Conservation (phyloP, 2,113 vertebrate species). For the Petroica traversi region DNA sequence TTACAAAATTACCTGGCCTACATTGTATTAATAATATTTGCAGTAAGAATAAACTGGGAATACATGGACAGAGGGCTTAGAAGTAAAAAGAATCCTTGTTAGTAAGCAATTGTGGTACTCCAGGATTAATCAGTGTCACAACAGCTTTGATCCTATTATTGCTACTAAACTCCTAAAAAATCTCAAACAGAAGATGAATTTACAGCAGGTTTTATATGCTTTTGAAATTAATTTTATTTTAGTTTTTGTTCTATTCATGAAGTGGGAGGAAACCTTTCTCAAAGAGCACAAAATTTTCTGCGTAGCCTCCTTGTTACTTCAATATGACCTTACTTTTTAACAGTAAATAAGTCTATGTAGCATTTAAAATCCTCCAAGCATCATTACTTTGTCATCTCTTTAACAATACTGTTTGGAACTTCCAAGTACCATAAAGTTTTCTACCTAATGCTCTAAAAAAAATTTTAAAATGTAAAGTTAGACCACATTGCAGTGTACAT, state of each 20-base stretch:
- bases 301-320: not conserved
- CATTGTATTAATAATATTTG: not conserved
- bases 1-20: not conserved
- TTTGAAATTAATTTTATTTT: not conserved
- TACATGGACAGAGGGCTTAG: not conserved
- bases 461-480: not conserved
- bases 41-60: not conserved
- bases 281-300: not conserved
- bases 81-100: not conserved
- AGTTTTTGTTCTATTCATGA: not conserved
- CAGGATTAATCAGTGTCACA: not conserved
- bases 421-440: not conserved
- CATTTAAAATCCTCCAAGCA: not conserved
- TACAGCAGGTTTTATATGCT: not conserved
- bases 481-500: not conserved
- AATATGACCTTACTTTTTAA: not conserved
- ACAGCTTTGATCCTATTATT: not conserved
- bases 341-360: not conserved
- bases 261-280: not conserved
- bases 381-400: slow-evolving; percentile 8
- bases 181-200: not conserved
- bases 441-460: not conserved
- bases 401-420: slow-evolving; percentile 11
- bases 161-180: not conserved
- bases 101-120: not conserved